phyloP scores from a whole-genome alignment of 2,888 invertebrate species.

The Cataglyphis livida region DNA sequence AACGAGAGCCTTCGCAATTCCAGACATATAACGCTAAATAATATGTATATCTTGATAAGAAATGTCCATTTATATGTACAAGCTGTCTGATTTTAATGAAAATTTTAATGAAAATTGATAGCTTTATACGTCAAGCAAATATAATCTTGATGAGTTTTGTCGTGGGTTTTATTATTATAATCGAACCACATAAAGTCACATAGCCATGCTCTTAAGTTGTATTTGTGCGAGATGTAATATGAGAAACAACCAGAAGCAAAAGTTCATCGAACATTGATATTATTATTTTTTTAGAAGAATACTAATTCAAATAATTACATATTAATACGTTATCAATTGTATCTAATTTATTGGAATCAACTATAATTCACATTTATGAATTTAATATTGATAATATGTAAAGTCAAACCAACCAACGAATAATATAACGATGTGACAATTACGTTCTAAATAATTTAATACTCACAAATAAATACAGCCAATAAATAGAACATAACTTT shows the following conservation, averaged over 20 bases:
- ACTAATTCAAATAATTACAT: not conserved
- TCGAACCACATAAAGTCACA: not conserved
- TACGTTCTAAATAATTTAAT: slow-evolving; percentile 3
- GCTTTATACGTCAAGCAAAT: not conserved
- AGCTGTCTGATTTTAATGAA: not conserved
- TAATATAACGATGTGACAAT: not conserved
- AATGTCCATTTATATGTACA: slow-evolving; percentile 1
- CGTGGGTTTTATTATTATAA: not conserved
- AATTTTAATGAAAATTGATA: slow-evolving; percentile 34
- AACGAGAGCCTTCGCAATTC: slow-evolving; percentile 9
- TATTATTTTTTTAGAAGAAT: not conserved
- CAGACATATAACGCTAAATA: not conserved
- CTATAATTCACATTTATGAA: slow-evolving; percentile 10
- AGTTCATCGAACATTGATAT: not conserved
- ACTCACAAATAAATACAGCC: not conserved
- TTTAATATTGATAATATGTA: not conserved
- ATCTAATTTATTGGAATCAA: slow-evolving; percentile 1
- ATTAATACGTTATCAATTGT: slow-evolving; percentile 1
- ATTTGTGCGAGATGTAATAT: not conserved
- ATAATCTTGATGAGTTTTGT: not conserved
- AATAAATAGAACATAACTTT: not conserved
- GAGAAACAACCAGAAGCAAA: not conserved
- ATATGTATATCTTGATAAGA: not conserved
- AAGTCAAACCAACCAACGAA: not conserved
- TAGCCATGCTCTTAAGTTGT: not conserved